Evolutionary conservation across 2,888 invertebrate species (phyloP), one percentile per base, ranked within the genome.

Genomic region (Drosophila falleni): DNA sequence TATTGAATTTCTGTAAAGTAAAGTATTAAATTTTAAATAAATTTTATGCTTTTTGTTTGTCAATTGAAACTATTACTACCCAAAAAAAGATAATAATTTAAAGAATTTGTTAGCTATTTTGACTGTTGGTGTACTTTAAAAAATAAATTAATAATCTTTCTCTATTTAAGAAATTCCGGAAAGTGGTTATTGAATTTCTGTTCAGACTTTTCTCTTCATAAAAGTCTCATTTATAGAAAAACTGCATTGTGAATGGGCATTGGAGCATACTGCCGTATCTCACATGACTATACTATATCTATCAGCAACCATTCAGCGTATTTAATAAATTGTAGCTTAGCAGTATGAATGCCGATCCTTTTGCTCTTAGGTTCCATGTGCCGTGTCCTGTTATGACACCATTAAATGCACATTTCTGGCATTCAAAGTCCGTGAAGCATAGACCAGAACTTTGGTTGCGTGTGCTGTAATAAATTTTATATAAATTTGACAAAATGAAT

Each of bases 401-500:
- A 87, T 87, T 87, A 86, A 87, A 87, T 56, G 61, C 60, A 63
- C 76, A 87, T 87, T 79, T 79, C 56, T 41, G 73, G 71, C 56
- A 59, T 42, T 42, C 51, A 55, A 59, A 68, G 61, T 53, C 47
- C 49, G 26, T n/a, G 35, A n/a, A 39, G 61, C 61, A 51, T 61
- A 50, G 37, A 33, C 35, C 26, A 59, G 46, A 31, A 41, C 59
- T 64, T 62, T 44, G 55, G 39, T 26, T 67, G 31, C 87, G 84
- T 87, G 87, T 63, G 75, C 58, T 72, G 74, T 71, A 88, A 89
- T 88, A 90, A 88, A 90, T 90, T 88, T 87, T 86, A 90, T 89
- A 90, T 87, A 87, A 89, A 90, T 90, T 87, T 88, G 90, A 89
- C 89, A 89, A 86, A 85, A 65, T 81, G 85, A 79, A 85, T 87